Base-by-base conservation (phyloP, 2,797 vertebrate genomes). In the Tauraco hartlaubi region DNA sequence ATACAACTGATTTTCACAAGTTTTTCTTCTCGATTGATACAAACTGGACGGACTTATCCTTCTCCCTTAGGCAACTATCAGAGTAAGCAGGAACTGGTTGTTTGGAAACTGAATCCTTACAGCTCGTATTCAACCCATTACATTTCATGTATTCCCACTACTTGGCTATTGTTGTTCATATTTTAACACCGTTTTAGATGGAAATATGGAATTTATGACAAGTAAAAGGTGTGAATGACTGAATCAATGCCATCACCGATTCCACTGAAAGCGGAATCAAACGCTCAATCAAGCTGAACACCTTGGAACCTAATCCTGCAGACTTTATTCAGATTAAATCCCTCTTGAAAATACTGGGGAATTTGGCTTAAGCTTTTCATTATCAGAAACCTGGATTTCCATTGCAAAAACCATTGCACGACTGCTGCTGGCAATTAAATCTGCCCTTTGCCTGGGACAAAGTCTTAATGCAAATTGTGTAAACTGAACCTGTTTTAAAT, bases 171-270 rank as follows among this genome's bases (percentile, higher is more conserved):
- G 37, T 56, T 85, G 66, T 68, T 81, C 39, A 39, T 59, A 73
- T 84, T 94, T 92, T 88, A 88, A 58, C 22, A 73, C 14, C 55
- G 49, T 90, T 90, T 92, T 75, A 52, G 79, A 94, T 67, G 29
- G 37, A 94, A 84, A 91, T 48, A 31, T 81, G n/a, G 12, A 25
- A 49, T 76, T 86, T 76, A 35, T 79, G 80, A 84, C 88, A 88
- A 90, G 41, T 35, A 76, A 90, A 83, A 94, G 16, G 58, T 69
- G 21, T 69, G 69, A 95, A 75, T 83, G 75, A 78, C 68, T 92
- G 76, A 93, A 85, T 92, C 87, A 73, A 88, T 89, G 75, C 58
- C 44, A 44, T 69, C 79, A 84, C 69, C 95, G 92, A 91, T 95
- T 88, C 84, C 66, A 69, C 51, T 76, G 73, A 78, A 67, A 61